Evolutionary conservation across 2,113 vertebrate genomes (phyloP).

Genomic region (Corydoras sp.): DNA sequence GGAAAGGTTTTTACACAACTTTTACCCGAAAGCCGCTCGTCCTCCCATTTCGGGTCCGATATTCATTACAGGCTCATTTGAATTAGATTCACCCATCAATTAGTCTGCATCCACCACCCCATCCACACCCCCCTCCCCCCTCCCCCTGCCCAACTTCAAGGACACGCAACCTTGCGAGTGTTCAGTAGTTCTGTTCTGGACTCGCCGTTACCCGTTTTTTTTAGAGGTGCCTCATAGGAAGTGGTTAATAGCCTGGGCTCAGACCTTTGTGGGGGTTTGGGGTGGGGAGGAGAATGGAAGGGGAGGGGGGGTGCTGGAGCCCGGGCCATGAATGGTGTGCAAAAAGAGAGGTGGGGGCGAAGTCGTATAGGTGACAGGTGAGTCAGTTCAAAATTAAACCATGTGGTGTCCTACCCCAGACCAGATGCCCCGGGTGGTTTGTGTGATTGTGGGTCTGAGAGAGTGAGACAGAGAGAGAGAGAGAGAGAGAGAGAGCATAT

Average conservation of each 20-base stretch:
- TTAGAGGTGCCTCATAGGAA: constrained; percentile 53
- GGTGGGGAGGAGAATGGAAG: neutral
- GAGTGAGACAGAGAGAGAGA: neutral
- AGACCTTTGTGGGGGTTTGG: constrained; percentile 26
- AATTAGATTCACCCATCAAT: constrained; percentile 77
- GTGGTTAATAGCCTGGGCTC: constrained; percentile 52
- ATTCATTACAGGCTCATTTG: constrained; percentile 95
- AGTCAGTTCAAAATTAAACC: constrained; percentile 40
- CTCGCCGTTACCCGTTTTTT: constrained; percentile 34
- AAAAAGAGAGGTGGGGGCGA: constrained; percentile 8
- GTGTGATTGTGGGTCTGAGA: constrained; percentile 4
- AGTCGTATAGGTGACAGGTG: constrained; percentile 36
- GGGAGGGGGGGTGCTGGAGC: neutral
- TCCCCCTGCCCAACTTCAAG: constrained; percentile 59
- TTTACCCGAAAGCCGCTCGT: constrained; percentile 83
- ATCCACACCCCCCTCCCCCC: neutral
- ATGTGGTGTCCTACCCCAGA: constrained; percentile 32
- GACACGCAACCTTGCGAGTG: constrained; percentile 56
- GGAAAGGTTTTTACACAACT: constrained; percentile 82
- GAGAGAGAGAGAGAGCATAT: constrained; percentile 1
- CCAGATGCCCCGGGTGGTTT: constrained; percentile 22
- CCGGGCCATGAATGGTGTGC: neutral
- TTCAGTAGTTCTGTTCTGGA: constrained; percentile 27
- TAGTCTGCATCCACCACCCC: constrained; percentile 59
- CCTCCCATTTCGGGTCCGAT: constrained; percentile 80